Base-by-base conservation (phyloP, 2,888 invertebrate genomes). In the Clanis bilineata region DNA sequence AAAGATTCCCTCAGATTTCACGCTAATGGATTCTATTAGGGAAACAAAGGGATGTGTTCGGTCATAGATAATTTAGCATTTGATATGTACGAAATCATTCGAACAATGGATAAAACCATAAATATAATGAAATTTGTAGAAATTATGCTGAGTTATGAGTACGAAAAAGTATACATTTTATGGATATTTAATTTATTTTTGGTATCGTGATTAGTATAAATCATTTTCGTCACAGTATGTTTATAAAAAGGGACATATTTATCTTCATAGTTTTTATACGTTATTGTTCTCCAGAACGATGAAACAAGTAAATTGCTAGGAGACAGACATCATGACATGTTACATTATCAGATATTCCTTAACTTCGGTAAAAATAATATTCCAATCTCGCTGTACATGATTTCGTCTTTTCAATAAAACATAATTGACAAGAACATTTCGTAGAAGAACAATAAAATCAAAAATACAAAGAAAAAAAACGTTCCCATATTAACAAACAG, bases 1-100 rank as follows among this genome's bases (percentile, higher is more conserved):
- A 59, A 64, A 61, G 67, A 67, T 62, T 64, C 68, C 51, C 56
- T 3, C 61, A 60, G 69, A 66, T 65, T 66, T 72, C 63, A 59
- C 57, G 43, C 58, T 72, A 70, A 72, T 72, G 63, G 66, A 70
- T 63, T 70, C 72, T 70, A 68, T 72, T 72, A 68, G 43, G 44
- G 63, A 59, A 64, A 70, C 68, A 72, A 70, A 70, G 68, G 66
- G 60, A 51, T 51, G 18, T 63, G 62, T 56, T 62, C 64, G 62
- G 56, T 67, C 69, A 61, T 41, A 62, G 41, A 54, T 67, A 64
- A 64, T 65, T 71, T 65, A 67, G 51, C 43, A 28, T 57, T 39
- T 41, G 56, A 12, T 28, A 18, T 43, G 41, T 23, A 28, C n/a
- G 15, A 15, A 15, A 6, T 28, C 7, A 15, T 51, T 18, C 3